Base-by-base conservation (phyloP, 2,113 vertebrate genomes). In the Muntiacus muntjak region DNA sequence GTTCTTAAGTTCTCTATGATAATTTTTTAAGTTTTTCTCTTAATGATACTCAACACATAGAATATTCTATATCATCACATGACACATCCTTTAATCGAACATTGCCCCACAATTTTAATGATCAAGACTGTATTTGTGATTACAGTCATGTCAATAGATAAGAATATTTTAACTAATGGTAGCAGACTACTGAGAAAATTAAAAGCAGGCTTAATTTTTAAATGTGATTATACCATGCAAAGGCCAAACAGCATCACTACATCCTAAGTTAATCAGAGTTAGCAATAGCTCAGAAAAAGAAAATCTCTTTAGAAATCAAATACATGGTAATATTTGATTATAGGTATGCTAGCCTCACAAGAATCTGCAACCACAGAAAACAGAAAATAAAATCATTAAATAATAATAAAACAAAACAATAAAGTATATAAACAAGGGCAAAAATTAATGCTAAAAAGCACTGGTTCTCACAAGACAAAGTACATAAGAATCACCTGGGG, bases 1-100 rank as follows among this genome's bases (percentile, higher is more conserved):
- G 55, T 28, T 79, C 50, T 10, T 62, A 85, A 84, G 23, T 76
- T 84, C 36, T 30, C 28, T n/a, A 45, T 36, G 36, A 33, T 91
- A 93, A 30, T 47, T 76, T 95, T 89, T 79, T 33, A 55, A 40
- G 93, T 94, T 79, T 96, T 90, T 87, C 91, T 90, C 58, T 81
- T 81, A 87, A 13, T 71, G 40, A 64, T 71, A 58, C 26, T 89
- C 45, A 45, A 93, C 40, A 79, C 33, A 62, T 21, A 76, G 7
- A 85, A 78, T n/a, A 89, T 64, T 85, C 81, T 55, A 3, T 64
- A 64, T 67, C 45, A 96, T 52, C 23, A 93, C 12, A 50, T 81
- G 14, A 95, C 52, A 33, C 1, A 45, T 84, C 45, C 60, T 60
- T 89, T 62, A 89, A 64, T 40, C 5, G 2, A 87, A 50, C 36